Percentiles rank a stretch among this genome's conserved stretches.
phyloP scores from a whole-genome alignment of 2,797 vertebrate species.

The Champsocephalus esox region DNA sequence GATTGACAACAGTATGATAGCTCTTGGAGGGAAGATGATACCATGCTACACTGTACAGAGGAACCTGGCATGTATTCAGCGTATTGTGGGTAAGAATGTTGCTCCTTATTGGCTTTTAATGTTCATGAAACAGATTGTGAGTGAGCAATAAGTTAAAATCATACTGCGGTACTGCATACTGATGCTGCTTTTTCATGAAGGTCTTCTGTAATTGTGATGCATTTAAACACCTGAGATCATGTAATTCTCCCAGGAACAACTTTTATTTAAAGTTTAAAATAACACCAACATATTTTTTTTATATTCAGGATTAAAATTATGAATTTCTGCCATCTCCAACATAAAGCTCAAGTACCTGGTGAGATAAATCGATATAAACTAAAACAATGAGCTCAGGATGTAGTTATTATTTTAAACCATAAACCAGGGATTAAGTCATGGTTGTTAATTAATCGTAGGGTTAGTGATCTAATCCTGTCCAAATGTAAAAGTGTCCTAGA shows the following conservation, averaged over 20 bases:
- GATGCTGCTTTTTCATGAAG: not conserved
- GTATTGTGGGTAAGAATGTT: constrained; percentile 47
- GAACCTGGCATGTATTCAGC: constrained; percentile 19
- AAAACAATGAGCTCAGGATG: no score
- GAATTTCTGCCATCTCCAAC: not conserved
- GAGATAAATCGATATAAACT: no score
- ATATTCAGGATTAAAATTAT: not conserved
- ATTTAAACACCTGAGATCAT: not conserved
- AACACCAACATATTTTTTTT: not conserved
- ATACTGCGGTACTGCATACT: not conserved
- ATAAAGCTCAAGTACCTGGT: no score
- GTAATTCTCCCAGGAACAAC: not conserved
- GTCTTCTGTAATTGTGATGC: not conserved
- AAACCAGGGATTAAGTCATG: no score
- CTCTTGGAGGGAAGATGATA: constrained; percentile 10
- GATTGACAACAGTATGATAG: not conserved
- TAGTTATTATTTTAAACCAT: no score
- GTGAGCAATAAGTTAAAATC: not conserved
- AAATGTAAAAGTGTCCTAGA: not conserved
- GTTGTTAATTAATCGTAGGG: not conserved
- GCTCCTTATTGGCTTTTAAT: not conserved
- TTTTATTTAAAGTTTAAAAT: not conserved
- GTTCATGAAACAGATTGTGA: not conserved
- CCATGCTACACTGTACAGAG: not conserved
- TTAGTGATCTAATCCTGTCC: not conserved